These are phyloP conservation scores for Nansenia antarctica DNA, from an alignment of 2,113 vertebrate genomes.

Conservation along the genomic window DNA sequence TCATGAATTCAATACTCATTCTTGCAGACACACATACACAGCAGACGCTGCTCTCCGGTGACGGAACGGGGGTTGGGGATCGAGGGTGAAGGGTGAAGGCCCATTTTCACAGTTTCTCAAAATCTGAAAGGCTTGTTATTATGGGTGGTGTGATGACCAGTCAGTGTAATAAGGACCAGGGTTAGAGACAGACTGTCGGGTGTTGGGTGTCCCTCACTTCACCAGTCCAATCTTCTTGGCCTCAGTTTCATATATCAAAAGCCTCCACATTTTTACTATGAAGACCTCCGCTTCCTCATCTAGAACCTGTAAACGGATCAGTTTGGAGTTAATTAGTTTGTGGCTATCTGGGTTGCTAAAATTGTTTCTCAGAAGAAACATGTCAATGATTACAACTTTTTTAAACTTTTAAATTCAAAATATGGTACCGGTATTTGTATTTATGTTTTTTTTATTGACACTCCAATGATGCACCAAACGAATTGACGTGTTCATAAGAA, in stretches of 20 bases:
- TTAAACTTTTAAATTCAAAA: no score
- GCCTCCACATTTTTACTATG: constrained; percentile 99
- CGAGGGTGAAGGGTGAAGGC: constrained; percentile 12
- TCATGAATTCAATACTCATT: constrained; percentile 30
- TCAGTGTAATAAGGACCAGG: constrained; percentile 21
- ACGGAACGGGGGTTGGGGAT: constrained; percentile 24
- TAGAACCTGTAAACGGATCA: constrained; percentile 81
- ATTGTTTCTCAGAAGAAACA: no score
- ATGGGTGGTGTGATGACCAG: constrained; percentile 15
- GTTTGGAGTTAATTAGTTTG: background rate
- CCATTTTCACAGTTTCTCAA: constrained; percentile 34
- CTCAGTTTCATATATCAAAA: constrained; percentile 99
- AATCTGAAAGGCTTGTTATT: constrained; percentile 31
- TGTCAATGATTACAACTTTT: no score
- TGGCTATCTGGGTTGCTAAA: no score
- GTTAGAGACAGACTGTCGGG: constrained; percentile 22
- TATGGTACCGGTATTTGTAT: no score
- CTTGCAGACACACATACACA: constrained; percentile 28
- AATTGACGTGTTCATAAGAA: no score
- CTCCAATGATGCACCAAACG: no score
- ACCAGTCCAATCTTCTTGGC: constrained; percentile 99
- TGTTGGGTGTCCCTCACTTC: constrained; percentile 78
- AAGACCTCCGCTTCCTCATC: constrained; percentile 99
- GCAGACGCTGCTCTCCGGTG: constrained; percentile 53
- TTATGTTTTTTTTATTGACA: no score